Percentiles rank a stretch among this genome's conserved stretches.
phyloP scores from a whole-genome alignment of 2,113 vertebrate genomes.

The Sminthopsis crassicaudata region DNA sequence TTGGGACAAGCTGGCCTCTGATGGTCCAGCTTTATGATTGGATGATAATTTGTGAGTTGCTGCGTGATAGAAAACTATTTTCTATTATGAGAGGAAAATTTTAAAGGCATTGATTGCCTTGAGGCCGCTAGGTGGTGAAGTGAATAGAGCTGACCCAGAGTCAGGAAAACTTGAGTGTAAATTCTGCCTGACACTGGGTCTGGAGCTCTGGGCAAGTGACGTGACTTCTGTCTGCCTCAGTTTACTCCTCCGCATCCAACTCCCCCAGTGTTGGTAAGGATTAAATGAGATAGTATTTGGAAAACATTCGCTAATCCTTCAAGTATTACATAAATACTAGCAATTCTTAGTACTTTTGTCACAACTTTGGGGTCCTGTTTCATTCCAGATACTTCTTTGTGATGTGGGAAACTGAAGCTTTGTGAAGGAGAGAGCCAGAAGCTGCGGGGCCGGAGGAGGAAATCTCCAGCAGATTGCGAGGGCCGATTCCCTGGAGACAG shows the following conservation, averaged over 20 bases:
- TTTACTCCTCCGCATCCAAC: neutral
- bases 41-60: neutral
- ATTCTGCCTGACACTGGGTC: neutral
- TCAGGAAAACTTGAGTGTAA: neutral
- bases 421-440: neutral
- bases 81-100: neutral
- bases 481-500: neutral
- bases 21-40: neutral
- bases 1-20: neutral
- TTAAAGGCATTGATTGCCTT: neutral
- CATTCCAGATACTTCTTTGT: neutral
- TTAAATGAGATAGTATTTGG: neutral
- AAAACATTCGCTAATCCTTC: neutral
- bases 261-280: neutral
- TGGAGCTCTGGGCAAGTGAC: neutral
- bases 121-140: neutral
- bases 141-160: neutral
- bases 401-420: neutral
- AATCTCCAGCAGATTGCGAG: neutral
- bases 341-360: neutral
- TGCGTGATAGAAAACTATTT: neutral
- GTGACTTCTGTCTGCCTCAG: neutral
- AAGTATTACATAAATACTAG: neutral
- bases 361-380: neutral
- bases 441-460: neutral